Evolutionary conservation across 2,888 invertebrate genomes (phyloP).

Genomic region (Phanerotoma sp.): DNA sequence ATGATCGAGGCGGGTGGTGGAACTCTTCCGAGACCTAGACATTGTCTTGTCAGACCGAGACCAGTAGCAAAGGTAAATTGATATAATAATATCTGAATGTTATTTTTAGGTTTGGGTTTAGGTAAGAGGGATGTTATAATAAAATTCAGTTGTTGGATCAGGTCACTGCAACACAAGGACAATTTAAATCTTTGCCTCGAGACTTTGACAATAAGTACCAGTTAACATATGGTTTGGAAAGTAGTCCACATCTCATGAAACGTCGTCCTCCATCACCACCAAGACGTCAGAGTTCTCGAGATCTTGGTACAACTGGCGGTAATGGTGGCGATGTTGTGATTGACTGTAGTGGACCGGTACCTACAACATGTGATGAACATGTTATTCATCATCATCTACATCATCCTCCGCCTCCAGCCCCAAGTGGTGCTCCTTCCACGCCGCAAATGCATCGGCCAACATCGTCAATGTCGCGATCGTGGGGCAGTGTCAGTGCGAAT

Average conservation of each 20-base stretch:
- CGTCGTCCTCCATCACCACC: conserved; percentile 82
- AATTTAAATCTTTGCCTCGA: conserved; percentile 61
- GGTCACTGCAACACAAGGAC: conserved; percentile 55
- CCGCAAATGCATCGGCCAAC: conserved; percentile 58
- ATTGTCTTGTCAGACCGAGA: conserved; percentile 74
- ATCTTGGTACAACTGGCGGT: conserved; percentile 37
- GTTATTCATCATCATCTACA: conserved; percentile 46
- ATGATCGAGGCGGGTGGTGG: conserved; percentile 71
- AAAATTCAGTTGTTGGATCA: conserved; percentile 38
- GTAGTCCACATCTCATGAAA: conserved; percentile 74
- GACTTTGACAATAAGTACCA: conserved; percentile 61
- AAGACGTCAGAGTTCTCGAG: conserved; percentile 65
- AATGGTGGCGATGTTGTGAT: conserved; percentile 54
- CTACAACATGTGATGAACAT: conserved; percentile 57
- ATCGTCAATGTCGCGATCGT: conserved; percentile 61
- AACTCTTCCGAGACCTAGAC: conserved; percentile 80
- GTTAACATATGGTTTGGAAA: conserved; percentile 56
- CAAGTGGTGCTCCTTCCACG: conserved; percentile 67
- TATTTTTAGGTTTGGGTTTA: background rate
- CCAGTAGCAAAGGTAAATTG: conserved; percentile 77
- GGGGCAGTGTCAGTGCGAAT: conserved; percentile 59
- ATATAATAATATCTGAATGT: background rate
- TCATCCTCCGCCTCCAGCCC: conserved; percentile 66
- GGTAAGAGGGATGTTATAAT: conserved; percentile 30
- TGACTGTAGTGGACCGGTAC: conserved; percentile 57